A percentile compares a stretch with the other conserved stretches of the same genome.
These are phyloP conservation scores for Piezodorus guildinii DNA, from an alignment of 1,140 invertebrate genomes.

Conservation along the genomic window DNA sequence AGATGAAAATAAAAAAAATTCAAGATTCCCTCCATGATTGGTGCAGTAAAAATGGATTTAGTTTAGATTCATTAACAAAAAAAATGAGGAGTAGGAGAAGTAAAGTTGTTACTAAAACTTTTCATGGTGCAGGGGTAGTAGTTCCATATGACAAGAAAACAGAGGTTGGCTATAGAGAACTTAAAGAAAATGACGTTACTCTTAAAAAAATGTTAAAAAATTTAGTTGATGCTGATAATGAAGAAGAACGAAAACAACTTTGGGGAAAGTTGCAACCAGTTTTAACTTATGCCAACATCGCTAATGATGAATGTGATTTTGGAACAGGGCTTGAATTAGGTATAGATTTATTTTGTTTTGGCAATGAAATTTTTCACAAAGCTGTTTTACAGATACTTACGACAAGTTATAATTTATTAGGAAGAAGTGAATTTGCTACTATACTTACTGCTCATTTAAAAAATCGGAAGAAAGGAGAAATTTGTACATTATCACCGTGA, in stretches of 20 bases:
- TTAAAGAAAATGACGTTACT: constrained; percentile 54
- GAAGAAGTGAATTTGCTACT: constrained; percentile 56
- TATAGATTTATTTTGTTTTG: constrained; percentile 70
- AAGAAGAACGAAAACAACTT: constrained; percentile 45
- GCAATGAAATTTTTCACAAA: constrained; percentile 52
- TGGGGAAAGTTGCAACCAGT: constrained; percentile 56
- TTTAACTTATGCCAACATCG: constrained; percentile 70
- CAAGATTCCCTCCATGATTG: constrained; percentile 50
- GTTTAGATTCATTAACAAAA: constrained; percentile 44
- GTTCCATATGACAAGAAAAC: constrained; percentile 74
- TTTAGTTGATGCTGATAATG: constrained; percentile 45
- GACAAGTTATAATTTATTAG: constrained; percentile 65
- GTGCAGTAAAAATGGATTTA: constrained; percentile 49
- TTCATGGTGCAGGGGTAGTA: constrained; percentile 78
- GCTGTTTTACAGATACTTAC: constrained; percentile 50
- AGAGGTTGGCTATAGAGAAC: constrained; percentile 63
- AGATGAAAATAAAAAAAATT: constrained; percentile 43
- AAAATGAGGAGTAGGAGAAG: constrained; percentile 51
- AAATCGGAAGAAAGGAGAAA: constrained; percentile 39
- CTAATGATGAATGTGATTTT: constrained; percentile 89
- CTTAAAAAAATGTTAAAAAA: constrained; percentile 54
- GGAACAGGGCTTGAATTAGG: constrained; percentile 82
- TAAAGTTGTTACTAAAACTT: constrained; percentile 61
- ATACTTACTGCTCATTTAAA: constrained; percentile 58
- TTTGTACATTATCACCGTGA: constrained; percentile 29